Evolutionary conservation across 1,140 invertebrate genomes (phyloP).

Genomic region (Drosophila neocordata): DNA sequence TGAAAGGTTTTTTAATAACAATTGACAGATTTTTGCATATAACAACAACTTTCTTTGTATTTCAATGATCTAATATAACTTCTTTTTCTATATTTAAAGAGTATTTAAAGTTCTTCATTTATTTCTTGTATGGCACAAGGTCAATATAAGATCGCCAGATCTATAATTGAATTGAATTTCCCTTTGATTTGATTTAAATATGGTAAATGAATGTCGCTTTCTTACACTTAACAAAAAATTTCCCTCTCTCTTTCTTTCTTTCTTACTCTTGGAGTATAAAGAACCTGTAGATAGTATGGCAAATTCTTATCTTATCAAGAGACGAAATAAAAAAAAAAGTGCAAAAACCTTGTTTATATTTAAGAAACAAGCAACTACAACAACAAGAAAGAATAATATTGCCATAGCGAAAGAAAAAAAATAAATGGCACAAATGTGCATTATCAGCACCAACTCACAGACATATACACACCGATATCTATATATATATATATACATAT

Average conservation of each 20-base stretch:
- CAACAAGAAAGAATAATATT: slow-evolving; percentile 30
- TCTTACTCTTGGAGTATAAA: slow-evolving; percentile 11
- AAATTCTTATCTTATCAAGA: slow-evolving; percentile 47
- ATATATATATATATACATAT: slow-evolving; percentile 30
- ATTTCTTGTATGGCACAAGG: not conserved
- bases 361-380: slow-evolving; percentile 41
- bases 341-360: slow-evolving; percentile 53
- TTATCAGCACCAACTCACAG: slow-evolving; percentile 62
- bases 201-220: slow-evolving; percentile 42
- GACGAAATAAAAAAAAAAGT: slow-evolving; percentile 30
- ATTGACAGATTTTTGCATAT: too few species aligned
- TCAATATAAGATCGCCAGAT: not conserved
- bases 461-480: slow-evolving; percentile 50
- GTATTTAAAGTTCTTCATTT: not conserved
- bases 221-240: not conserved
- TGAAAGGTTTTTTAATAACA: too few species aligned
- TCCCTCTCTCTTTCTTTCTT: not conserved
- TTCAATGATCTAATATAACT: too few species aligned
- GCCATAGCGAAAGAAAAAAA: slow-evolving; percentile 65
- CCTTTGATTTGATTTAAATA: not conserved
- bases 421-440: slow-evolving; percentile 80
- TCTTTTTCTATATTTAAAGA: too few species aligned
- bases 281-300: slow-evolving; percentile 9
- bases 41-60: too few species aligned
- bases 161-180: slow-evolving; percentile 14